Evolutionary conservation across 2,888 invertebrate genomes (phyloP), one percentile per base, ranked within the genome.

Genomic region (Pachydiplax longipennis): DNA sequence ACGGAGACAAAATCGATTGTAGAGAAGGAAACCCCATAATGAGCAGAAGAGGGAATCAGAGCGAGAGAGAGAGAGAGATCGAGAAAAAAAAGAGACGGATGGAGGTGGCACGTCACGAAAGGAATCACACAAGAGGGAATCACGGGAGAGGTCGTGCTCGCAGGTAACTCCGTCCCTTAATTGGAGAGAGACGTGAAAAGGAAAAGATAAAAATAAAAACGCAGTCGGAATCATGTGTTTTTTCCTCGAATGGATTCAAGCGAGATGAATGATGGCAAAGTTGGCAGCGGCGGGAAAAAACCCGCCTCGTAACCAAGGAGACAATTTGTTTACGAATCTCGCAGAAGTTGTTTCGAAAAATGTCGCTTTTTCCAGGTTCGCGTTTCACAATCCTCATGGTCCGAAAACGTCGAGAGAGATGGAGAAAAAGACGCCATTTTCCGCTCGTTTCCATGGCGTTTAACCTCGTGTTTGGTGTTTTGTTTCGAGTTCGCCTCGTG

Each of bases 171-270:
- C 53, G 83, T 87, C 35, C 87, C 87, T 87, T 87, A 87, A 87
- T 87, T 87, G 87, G 87, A 61, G 87, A 87, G 87, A 44, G 48
- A 25, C 83, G 83, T 48, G 83, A 83, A 83, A 53, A 83, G 83
- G 53, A 31, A 44, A 58, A 48, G 31, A 6, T n/a, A 1, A 83
- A 1, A 48, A 25, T 31, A 53, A 83, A 82, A 53, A 83, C 53
- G 58, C 35, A 83, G 83, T 25, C 25, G 83, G 58, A 53, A 35
- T 53, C 4, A 83, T 31, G 83, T 18, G 6, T 58, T 53, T 35
- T 37, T 44, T 40, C 6, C 6, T 81, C 35, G 12, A 58, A 83
- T 48, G n/a, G 22, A 53, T 83, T 83, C 31, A 58, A 12, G 53
- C 83, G 31, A 31, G 83, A 82, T 82, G 37, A 81, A 81, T 40